Percentiles rank a stretch among this genome's conserved stretches.
Conservation (phyloP, 2,113 vertebrate species). For the Myrmecobius fasciatus region DNA sequence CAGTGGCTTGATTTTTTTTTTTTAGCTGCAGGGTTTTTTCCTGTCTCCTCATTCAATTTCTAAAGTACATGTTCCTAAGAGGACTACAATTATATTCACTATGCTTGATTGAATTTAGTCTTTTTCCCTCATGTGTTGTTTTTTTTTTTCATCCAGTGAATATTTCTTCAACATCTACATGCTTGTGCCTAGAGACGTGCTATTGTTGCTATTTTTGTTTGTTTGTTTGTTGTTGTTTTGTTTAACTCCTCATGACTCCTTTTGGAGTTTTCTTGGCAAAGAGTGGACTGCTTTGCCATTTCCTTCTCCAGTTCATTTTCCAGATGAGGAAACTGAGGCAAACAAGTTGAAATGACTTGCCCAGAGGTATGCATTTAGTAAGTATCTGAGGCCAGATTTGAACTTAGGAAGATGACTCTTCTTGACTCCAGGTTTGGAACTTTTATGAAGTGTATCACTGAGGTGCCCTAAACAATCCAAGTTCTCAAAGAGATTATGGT, state of each 20-base stretch:
- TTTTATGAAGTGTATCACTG: no score
- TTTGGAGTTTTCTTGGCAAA: background rate
- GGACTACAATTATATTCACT: background rate
- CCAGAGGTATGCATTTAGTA: no score
- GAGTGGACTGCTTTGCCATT: no score
- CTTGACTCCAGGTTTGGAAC: no score
- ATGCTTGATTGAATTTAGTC: slow-evolving; percentile 6
- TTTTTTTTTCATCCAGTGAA: background rate
- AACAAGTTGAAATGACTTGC: no score
- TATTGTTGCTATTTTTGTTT: background rate
- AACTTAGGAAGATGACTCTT: no score
- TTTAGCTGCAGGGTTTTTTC: slow-evolving; percentile 44
- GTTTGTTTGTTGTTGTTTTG: no score
- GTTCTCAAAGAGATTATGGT: no score
- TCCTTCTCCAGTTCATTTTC: no score
- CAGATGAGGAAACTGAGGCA: no score
- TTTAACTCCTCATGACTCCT: background rate
- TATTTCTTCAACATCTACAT: background rate
- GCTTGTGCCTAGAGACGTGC: background rate
- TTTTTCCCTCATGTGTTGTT: background rate
- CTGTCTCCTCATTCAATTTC: slow-evolving; percentile 47
- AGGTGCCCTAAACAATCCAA: no score
- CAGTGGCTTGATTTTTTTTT: slow-evolving; percentile 28
- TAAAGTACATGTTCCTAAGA: slow-evolving; percentile 27
- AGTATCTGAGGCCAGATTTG: no score